Percentiles rank a stretch among this genome's conserved stretches.
phyloP scores from a whole-genome alignment of 2,797 vertebrate genomes.

The Leptodactylus fallax region DNA sequence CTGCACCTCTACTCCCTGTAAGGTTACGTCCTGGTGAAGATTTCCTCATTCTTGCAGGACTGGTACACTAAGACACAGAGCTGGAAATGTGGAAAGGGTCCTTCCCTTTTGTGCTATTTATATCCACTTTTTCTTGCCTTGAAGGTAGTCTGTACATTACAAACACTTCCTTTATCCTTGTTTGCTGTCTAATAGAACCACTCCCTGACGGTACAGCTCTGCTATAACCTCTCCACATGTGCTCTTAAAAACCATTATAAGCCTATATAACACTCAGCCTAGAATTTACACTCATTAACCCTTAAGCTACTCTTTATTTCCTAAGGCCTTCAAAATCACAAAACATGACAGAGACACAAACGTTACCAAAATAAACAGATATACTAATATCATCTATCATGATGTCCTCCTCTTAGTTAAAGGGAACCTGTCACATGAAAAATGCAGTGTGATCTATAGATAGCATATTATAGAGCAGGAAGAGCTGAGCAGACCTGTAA shows the following conservation, averaged over 20 bases:
- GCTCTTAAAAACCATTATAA: background rate
- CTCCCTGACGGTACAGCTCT: background rate
- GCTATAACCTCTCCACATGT: background rate
- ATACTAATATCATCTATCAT: background rate
- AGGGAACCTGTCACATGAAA: too few relatives aligned
- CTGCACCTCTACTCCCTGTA: too few relatives aligned
- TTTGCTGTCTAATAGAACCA: background rate
- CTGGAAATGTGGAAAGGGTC: background rate
- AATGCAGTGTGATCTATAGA: too few relatives aligned
- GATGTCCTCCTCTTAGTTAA: background rate
- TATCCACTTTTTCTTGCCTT: background rate
- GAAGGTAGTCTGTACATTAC: slow-evolving; percentile 4
- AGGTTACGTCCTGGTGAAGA: too few relatives aligned
- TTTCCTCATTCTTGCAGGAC: too few relatives aligned
- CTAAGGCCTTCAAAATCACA: background rate
- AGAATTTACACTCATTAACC: slow-evolving; percentile 4
- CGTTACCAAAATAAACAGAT: background rate
- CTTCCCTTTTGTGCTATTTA: background rate
- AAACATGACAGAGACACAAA: background rate
- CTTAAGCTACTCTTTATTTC: background rate
- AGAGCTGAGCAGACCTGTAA: too few relatives aligned
- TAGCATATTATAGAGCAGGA: too few relatives aligned
- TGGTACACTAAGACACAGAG: too few relatives aligned
- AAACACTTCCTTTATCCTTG: background rate
- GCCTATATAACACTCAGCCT: background rate